Base-by-base conservation (phyloP, 2,797 vertebrate genomes). In the Danionella dracula region DNA sequence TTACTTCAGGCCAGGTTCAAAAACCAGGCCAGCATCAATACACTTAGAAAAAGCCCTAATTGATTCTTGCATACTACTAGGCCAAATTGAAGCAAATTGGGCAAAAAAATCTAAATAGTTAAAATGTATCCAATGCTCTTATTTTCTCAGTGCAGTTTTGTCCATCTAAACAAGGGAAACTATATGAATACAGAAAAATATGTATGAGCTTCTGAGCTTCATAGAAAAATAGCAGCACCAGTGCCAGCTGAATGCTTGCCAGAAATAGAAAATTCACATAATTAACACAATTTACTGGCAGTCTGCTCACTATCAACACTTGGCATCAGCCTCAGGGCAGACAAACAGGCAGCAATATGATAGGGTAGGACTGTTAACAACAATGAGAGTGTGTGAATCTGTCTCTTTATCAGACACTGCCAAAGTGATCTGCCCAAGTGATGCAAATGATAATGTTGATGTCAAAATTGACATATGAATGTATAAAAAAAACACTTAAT, bases 201-300 rank as follows among this genome's bases (percentile, higher is more conserved):
- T 70, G 59, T 64, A 64, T 67, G 54, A 64, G 54, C 21, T 54
- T 29, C 41, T 68, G 67, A 54, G 49, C 21, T 59, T 46, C 58
- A 67, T 41, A 37, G 19, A 64, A 51, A 59, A 34, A 34, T 46
- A 57, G 21, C 20, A 49, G 56, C 20, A 61, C 41, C 44, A 34
- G 38, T 71, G 66, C 72, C 75, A 72, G 63, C 71, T 75, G 70
- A 73, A 59, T 62, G 57, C 53, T 48, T 49, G 70, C 76, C 73
- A 78, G 70, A 35, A 32, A 70, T 59, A 61, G 48, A 67, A 68
- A 68, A 66, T 68, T 69, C 71, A 65, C 73, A 66, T 65, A 76
- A 76, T 78, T 76, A 76, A 73, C 70, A 73, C 68, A 62, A 78
- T 76, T 71, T 76, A 71, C 65, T 71, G 68, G 70, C 61, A 72